Conservation (phyloP, 2,888 invertebrate species). For the Plebejus anna region DNA sequence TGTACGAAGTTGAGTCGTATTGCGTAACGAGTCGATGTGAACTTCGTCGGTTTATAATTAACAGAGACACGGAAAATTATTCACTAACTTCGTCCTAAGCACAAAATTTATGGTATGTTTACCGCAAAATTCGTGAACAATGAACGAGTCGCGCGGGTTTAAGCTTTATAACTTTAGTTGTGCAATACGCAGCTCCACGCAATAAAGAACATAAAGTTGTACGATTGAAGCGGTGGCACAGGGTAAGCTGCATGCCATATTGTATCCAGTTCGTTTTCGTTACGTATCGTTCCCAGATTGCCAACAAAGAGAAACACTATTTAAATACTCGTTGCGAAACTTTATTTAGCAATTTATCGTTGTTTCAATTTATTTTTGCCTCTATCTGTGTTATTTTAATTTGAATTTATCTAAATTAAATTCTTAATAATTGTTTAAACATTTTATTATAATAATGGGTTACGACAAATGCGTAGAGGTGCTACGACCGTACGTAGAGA, state of each 20-base stretch:
- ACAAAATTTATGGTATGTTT: constrained; percentile 74
- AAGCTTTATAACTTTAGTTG: constrained; percentile 41
- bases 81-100: constrained; percentile 71
- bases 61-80: constrained; percentile 78
- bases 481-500: neutral
- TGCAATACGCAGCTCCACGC: constrained; percentile 33
- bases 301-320: constrained; percentile 1
- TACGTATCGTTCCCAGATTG: neutral
- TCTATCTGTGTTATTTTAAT: neutral
- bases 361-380: neutral
- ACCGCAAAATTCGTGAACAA: constrained; percentile 67
- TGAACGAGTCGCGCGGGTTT: constrained; percentile 62
- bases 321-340: neutral
- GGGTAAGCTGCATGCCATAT: neutral
- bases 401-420: no score
- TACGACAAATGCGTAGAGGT: neutral
- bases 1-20: constrained; percentile 48
- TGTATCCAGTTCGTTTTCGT: neutral
- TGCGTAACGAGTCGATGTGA: constrained; percentile 62
- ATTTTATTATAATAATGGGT: neutral
- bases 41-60: constrained; percentile 73
- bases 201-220: constrained; percentile 37
- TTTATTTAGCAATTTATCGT: neutral
- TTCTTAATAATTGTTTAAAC: no score
- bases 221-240: constrained; percentile 9